These are phyloP conservation scores for Amblyteles armatorius DNA, from an alignment of 2,888 invertebrate genomes.

Conservation along the genomic window DNA sequence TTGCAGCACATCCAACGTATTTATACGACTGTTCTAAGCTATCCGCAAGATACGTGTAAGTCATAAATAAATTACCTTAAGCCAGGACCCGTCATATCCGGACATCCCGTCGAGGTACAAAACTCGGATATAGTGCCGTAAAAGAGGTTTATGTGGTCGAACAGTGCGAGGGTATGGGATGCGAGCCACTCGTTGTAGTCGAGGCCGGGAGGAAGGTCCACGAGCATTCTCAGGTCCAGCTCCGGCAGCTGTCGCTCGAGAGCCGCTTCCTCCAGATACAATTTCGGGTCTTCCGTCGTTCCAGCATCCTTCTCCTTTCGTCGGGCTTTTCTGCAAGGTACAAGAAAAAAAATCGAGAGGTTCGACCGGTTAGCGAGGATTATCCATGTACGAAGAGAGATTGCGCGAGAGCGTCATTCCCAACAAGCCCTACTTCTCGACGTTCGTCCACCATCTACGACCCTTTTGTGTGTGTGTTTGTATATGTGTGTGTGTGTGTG, in stretches of 20 bases:
- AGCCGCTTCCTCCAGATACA: constrained; percentile 97
- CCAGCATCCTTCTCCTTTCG: constrained; percentile 96
- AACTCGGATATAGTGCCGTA: constrained; percentile 99
- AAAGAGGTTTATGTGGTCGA: constrained; percentile 99
- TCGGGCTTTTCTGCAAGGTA: constrained; percentile 94
- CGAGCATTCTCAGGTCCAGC: constrained; percentile 96
- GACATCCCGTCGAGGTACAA: constrained; percentile 98
- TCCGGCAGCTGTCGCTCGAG: constrained; percentile 97
- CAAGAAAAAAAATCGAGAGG: constrained; percentile 36
- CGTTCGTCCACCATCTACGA: not conserved
- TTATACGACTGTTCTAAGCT: not conserved
- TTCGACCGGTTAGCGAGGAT: constrained; percentile 37
- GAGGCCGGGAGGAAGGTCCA: constrained; percentile 97
- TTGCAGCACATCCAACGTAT: not conserved
- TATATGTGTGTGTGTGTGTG: constrained; percentile 6
- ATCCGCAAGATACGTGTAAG: not conserved
- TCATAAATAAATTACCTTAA: constrained; percentile 89
- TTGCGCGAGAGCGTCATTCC: constrained; percentile 25
- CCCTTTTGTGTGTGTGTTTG: constrained; percentile 10
- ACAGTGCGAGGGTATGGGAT: constrained; percentile 98
- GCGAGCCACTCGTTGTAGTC: constrained; percentile 99
- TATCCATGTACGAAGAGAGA: constrained; percentile 1
- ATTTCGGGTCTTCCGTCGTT: constrained; percentile 93
- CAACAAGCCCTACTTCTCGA: not conserved
- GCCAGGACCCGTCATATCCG: constrained; percentile 98